Evolutionary conservation across 2,113 vertebrate species (phyloP), one percentile per base, ranked within the genome.

Genomic region (Menidia beryllina): DNA sequence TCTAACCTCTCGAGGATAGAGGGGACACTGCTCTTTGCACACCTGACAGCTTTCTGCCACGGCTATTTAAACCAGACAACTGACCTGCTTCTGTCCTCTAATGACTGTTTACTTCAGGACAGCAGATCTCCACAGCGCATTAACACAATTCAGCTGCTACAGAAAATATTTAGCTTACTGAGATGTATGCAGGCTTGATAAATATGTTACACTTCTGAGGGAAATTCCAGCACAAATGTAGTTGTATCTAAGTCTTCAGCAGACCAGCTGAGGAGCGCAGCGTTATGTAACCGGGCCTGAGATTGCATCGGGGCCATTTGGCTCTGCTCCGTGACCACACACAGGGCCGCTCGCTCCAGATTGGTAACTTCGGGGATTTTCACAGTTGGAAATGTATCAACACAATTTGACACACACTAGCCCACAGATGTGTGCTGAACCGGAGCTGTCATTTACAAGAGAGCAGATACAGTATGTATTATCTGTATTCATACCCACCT

Each of bases 271-370:
- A 72, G 36, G 52, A 36, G 45, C 59, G 47, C 11, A 15, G 21
- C 36, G 51, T 85, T 82, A 75, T 69, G 71, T 77, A 85, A 86
- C 50, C 66, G 45, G 57, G 63, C 50, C 58, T 34, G 30, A 77
- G 60, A 79, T 66, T 75, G 59, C 59, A 60, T 63, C 63, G 17
- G 52, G 49, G 63, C 73, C 78, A 64, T 75, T 59, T 84, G 81
- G 74, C 79, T 52, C 23, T 36, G 30, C 23, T 82, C 73, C 69
- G 66, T 73, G 72, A 36, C 64, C 85, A 68, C 69, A 68, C 69
- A 72, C 48, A 47, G 69, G 70, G 59, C 34, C 13, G 53, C 59
- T 5, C 50, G 54, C 15, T 67, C 45, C 64, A 66, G 20, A 76
- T 85, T 70, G 53, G 39, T 34, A 60, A 59, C 64, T 82, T 2